A percentile compares a stretch with the other conserved stretches of the same genome.
Conservation (phyloP, 2,113 vertebrate genomes). For the Gorilla gorilla region DNA sequence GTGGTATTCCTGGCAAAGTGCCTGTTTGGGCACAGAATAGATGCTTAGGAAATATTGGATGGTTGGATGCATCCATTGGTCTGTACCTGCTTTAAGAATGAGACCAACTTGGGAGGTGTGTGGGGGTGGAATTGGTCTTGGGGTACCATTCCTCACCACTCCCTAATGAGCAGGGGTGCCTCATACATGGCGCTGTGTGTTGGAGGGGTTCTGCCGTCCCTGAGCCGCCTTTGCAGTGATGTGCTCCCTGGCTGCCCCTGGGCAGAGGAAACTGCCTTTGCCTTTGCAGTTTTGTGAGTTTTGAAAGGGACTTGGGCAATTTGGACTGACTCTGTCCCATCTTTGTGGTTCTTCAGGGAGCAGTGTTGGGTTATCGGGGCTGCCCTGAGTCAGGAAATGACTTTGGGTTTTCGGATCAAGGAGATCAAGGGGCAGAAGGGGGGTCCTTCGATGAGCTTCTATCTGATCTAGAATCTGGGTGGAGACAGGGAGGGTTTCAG, state of each 20-base stretch:
- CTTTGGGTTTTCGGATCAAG: background rate
- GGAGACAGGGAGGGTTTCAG: background rate
- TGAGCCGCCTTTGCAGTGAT: background rate
- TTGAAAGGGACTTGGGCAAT: no score
- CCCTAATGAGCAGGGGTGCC: accelerated
- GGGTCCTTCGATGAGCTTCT: background rate
- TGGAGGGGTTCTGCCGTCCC: background rate
- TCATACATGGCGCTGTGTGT: no score
- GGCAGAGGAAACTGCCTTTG: background rate
- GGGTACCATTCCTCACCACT: no score
- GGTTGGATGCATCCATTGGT: accelerated
- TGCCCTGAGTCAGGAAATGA: background rate
- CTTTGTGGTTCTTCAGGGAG: background rate
- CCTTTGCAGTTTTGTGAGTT: background rate
- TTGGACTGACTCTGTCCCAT: accelerated
- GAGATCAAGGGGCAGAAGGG: background rate
- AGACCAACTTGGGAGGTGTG: background rate
- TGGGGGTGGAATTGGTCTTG: accelerated
- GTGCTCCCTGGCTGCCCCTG: background rate
- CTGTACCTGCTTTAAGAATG: background rate
- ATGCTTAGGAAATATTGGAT: background rate
- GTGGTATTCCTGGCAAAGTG: background rate
- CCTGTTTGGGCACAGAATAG: background rate
- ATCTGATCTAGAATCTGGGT: background rate
- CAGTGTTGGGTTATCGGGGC: no score